phyloP scores from a whole-genome alignment of 2,888 invertebrate species.

The Lasioglossum figueresi region DNA sequence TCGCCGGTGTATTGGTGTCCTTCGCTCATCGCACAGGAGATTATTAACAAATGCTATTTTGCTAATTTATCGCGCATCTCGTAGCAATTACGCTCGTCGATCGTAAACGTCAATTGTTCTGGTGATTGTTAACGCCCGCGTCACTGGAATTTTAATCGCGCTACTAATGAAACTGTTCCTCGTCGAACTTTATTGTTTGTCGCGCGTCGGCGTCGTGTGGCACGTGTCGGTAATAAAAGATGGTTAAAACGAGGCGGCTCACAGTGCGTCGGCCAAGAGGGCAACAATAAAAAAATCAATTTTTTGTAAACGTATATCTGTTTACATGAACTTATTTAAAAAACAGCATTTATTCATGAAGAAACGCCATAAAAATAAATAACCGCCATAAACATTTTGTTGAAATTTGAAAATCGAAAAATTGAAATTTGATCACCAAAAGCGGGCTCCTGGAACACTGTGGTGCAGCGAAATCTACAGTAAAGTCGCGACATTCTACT shows the following conservation, averaged over 20 bases:
- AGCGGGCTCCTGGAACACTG: too few relatives aligned
- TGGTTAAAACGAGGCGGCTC: background rate
- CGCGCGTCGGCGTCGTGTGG: background rate
- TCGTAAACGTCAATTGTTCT: background rate
- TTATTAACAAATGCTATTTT: constrained; percentile 4
- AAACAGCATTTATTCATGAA: too few relatives aligned
- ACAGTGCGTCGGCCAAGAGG: too few relatives aligned
- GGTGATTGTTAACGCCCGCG: background rate
- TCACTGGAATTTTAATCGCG: constrained; percentile 8
- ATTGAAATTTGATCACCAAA: too few relatives aligned
- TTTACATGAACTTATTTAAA: too few relatives aligned
- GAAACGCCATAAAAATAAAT: too few relatives aligned
- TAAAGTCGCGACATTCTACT: too few relatives aligned
- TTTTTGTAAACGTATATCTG: too few relatives aligned
- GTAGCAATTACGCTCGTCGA: background rate
- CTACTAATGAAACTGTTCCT: background rate
- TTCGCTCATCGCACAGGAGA: background rate
- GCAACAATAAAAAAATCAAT: too few relatives aligned
- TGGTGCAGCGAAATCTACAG: background rate
- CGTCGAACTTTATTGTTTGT: background rate
- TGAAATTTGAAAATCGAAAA: too few relatives aligned
- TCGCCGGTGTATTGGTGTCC: background rate
- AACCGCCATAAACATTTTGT: too few relatives aligned
- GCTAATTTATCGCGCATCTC: background rate
- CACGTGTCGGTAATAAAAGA: background rate